Evolutionary conservation across 2,888 invertebrate species (phyloP).

Genomic region (Antheraea assamensis): DNA sequence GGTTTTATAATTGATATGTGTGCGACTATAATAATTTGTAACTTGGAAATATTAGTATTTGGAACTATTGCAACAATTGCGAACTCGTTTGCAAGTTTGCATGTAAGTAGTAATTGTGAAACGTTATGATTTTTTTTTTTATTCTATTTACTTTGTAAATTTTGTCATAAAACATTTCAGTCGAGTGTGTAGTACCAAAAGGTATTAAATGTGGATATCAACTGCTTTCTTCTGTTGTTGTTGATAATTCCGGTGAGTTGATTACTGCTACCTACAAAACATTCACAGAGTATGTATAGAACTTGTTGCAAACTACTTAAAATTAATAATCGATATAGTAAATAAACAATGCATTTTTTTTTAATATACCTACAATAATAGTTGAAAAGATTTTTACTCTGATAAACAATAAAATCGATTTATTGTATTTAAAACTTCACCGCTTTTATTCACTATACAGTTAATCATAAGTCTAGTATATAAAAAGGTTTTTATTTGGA

Average conservation of each 20-base stretch:
- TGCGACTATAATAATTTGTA: not conserved
- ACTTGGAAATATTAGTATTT: not conserved
- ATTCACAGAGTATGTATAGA: not conserved
- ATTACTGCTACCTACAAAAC: slow-evolving; percentile 7
- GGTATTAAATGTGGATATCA: not conserved
- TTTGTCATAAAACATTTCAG: not conserved
- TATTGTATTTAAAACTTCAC: too few species aligned
- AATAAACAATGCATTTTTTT: too few species aligned
- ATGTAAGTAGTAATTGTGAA: too few species aligned
- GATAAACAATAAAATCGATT: too few species aligned
- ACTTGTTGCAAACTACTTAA: not conserved
- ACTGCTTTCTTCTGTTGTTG: not conserved
- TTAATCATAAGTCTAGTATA: too few species aligned
- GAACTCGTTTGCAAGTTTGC: not conserved
- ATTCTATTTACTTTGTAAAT: not conserved
- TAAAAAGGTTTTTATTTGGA: too few species aligned
- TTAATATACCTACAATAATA: too few species aligned
- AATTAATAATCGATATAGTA: too few species aligned
- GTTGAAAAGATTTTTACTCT: too few species aligned
- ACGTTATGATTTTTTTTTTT: too few species aligned
- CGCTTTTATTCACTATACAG: too few species aligned
- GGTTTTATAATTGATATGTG: too few species aligned
- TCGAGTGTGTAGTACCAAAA: not conserved
- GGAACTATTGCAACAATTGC: not conserved
- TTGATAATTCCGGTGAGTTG: slow-evolving; percentile 4